phyloP scores from a whole-genome alignment of 2,888 invertebrate species.

The Salticus scenicus region DNA sequence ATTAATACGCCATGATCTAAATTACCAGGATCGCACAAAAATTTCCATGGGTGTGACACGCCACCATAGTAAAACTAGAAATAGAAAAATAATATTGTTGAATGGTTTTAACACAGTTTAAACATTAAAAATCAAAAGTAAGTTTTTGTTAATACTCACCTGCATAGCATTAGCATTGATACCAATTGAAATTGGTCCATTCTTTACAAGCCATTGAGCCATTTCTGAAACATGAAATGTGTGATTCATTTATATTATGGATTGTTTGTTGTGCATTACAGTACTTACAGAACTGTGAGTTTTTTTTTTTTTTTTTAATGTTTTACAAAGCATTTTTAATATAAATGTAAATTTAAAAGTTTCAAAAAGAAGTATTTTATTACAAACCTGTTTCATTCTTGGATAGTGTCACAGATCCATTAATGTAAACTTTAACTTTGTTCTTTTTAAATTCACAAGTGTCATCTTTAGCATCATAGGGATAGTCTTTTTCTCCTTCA shows the following conservation, averaged over 20 bases:
- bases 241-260: too few species aligned
- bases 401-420: constrained; percentile 88
- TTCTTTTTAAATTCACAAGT: constrained; percentile 83
- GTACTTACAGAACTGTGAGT: too few species aligned
- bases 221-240: constrained; percentile 83
- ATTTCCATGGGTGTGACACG: constrained; percentile 91
- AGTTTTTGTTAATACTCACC: constrained; percentile 74
- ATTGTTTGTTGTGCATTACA: too few species aligned
- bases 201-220: constrained; percentile 89
- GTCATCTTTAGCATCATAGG: constrained; percentile 89
- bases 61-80: constrained; percentile 94
- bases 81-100: too few species aligned
- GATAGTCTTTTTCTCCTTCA: constrained; percentile 91
- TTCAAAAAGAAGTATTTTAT: not conserved
- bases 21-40: constrained; percentile 84
- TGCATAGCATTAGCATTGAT: constrained; percentile 97
- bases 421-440: constrained; percentile 81
- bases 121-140: not conserved
- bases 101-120: not conserved
- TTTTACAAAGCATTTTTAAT: not conserved
- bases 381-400: constrained; percentile 83
- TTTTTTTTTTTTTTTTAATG: too few species aligned
- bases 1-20: constrained; percentile 97
- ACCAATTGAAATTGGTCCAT: constrained; percentile 96
- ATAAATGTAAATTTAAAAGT: not conserved